These are phyloP conservation scores for Halictus ligatus DNA, from an alignment of 2,888 invertebrate genomes.

Conservation along the genomic window DNA sequence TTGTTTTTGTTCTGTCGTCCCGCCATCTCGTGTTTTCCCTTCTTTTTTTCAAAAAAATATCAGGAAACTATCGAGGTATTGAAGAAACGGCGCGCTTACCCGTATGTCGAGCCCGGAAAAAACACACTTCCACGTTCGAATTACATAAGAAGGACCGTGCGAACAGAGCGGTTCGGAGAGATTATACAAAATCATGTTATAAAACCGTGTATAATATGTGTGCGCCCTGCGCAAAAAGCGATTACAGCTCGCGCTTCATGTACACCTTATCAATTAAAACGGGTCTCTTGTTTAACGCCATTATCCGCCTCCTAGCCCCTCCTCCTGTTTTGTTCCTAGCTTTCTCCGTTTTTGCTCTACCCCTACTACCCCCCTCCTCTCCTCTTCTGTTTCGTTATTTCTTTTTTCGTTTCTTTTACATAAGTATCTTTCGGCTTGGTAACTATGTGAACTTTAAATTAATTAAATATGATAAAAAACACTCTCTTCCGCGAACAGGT, in stretches of 20 bases:
- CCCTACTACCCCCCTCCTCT: background rate
- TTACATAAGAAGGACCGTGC: slow-evolving; percentile 42
- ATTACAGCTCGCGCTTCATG: slow-evolving; percentile 21
- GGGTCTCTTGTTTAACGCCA: slow-evolving; percentile 40
- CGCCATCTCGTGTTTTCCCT: slow-evolving; percentile 41
- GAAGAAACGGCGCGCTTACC: slow-evolving; percentile 66
- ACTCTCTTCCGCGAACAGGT: slow-evolving; percentile 46
- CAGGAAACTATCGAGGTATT: slow-evolving; percentile 70
- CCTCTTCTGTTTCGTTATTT: slow-evolving; percentile 4
- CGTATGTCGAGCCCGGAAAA: slow-evolving; percentile 52
- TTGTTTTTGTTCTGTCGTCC: background rate
- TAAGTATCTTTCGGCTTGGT: slow-evolving; percentile 81
- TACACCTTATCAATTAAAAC: slow-evolving; percentile 50
- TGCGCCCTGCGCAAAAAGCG: slow-evolving; percentile 62
- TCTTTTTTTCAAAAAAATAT: slow-evolving; percentile 64
- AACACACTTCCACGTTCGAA: slow-evolving; percentile 44
- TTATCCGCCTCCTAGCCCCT: background rate
- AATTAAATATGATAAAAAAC: slow-evolving; percentile 75
- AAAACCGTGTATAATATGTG: slow-evolving; percentile 48
- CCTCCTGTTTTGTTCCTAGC: background rate
- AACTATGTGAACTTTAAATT: slow-evolving; percentile 80
- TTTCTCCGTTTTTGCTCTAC: slow-evolving; percentile 13
- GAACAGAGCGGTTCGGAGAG: slow-evolving; percentile 68
- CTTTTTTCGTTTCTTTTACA: slow-evolving; percentile 60
- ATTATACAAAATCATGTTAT: slow-evolving; percentile 66